Evolutionary conservation across 2,888 invertebrate genomes (phyloP).

Genomic region (Hirtodrosophila cameraria): DNA sequence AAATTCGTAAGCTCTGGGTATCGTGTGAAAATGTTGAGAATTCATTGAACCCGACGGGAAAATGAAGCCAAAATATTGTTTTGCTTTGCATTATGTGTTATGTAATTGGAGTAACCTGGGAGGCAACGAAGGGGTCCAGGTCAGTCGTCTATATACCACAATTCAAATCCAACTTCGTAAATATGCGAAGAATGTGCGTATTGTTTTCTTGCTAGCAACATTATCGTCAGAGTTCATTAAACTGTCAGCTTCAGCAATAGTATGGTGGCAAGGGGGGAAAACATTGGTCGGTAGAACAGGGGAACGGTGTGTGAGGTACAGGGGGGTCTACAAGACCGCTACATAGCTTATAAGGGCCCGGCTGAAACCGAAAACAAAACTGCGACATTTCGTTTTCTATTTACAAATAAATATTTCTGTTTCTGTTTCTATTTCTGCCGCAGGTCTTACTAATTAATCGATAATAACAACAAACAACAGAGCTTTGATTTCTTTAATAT

Average conservation of each 20-base stretch:
- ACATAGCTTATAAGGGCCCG: slow-evolving; percentile 52
- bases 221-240: slow-evolving; percentile 40
- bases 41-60: slow-evolving; percentile 65
- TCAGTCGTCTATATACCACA: slow-evolving; percentile 25
- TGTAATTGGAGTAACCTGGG: slow-evolving; percentile 44
- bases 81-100: slow-evolving; percentile 52
- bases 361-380: slow-evolving; percentile 65
- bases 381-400: slow-evolving; percentile 65
- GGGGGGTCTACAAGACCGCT: background rate
- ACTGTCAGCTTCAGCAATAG: slow-evolving; percentile 28
- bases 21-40: slow-evolving; percentile 69
- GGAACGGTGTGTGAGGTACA: background rate
- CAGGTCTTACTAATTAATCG: slow-evolving; percentile 36
- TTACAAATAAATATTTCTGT: slow-evolving; percentile 21
- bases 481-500: background rate
- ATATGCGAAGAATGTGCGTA: slow-evolving; percentile 68
- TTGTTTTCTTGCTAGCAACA: slow-evolving; percentile 3
- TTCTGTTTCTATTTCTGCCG: slow-evolving; percentile 16
- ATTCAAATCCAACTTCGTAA: slow-evolving; percentile 31
- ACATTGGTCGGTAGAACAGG: background rate
- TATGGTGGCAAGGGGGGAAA: background rate
- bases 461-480: slow-evolving; percentile 32
- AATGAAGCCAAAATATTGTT: slow-evolving; percentile 20
- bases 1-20: slow-evolving; percentile 8
- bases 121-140: slow-evolving; percentile 7